Evolutionary conservation across 2,888 invertebrate species (phyloP).

Genomic region (Melinaea menophilus): DNA sequence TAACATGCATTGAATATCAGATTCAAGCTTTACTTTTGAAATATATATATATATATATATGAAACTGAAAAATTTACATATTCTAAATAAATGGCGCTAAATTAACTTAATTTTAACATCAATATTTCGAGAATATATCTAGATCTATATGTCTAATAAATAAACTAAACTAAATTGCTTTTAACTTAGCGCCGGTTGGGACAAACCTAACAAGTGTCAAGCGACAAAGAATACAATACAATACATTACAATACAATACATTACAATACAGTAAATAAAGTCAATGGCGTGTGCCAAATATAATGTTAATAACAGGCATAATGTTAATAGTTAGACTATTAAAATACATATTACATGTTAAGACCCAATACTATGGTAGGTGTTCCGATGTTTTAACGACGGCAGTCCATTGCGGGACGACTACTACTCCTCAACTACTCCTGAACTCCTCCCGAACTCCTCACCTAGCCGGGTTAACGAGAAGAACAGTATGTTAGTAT

Average conservation of each 20-base stretch:
- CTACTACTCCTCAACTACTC: conserved; percentile 49
- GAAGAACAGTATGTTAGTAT: conserved; percentile 85
- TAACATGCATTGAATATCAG: conserved; percentile 28
- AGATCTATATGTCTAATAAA: conserved; percentile 34
- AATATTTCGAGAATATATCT: conserved; percentile 29
- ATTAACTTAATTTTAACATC: conserved; percentile 37
- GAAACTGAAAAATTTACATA: conserved; percentile 23
- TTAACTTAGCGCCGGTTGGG: conserved; percentile 57
- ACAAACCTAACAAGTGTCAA: conserved; percentile 71
- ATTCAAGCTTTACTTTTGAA: conserved; percentile 9
- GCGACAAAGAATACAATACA: conserved; percentile 68
- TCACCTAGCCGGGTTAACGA: conserved; percentile 87
- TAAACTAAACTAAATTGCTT: conserved; percentile 30
- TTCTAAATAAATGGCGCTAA: conserved; percentile 48
- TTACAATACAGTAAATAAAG: conserved; percentile 74
- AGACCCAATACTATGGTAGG: conserved; percentile 77
- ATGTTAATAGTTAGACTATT: conserved; percentile 79
- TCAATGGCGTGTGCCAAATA: conserved; percentile 77
- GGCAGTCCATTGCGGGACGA: conserved; percentile 58
- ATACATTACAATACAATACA: conserved; percentile 9
- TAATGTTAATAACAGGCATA: conserved; percentile 77
- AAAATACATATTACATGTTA: conserved; percentile 77
- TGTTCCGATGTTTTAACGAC: conserved; percentile 75
- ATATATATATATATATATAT: conserved; percentile 10
- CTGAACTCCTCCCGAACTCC: conserved; percentile 73